Percentiles rank a stretch among this genome's conserved stretches.
phyloP scores from a whole-genome alignment of 2,797 vertebrate genomes.

The Poliocrania exsul region DNA sequence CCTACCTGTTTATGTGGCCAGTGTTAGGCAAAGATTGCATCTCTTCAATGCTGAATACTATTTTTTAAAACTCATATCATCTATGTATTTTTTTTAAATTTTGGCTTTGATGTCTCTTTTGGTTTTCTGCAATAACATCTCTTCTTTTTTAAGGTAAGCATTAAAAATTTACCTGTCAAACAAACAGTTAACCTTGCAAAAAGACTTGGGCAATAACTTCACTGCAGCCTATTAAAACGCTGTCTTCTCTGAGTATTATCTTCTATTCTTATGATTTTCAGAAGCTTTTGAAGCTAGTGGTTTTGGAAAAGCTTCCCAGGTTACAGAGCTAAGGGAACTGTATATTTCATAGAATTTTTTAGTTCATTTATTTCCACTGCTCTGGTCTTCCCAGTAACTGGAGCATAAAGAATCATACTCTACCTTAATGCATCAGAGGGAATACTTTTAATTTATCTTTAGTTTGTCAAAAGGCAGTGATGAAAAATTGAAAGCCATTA shows the following conservation, averaged over 20 bases:
- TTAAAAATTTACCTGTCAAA: neutral
- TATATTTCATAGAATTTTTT: conserved; percentile 68
- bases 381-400: conserved; percentile 68
- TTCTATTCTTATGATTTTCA: neutral
- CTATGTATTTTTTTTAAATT: neutral
- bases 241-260: neutral
- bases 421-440: conserved; percentile 66
- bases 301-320: conserved; percentile 2
- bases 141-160: neutral
- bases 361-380: conserved; percentile 62
- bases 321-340: conserved; percentile 7
- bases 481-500: conserved; percentile 20
- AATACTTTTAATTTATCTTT: conserved; percentile 71
- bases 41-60: neutral
- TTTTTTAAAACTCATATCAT: neutral
- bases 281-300: conserved; percentile 12
- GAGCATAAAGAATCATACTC: conserved; percentile 68
- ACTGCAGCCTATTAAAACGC: neutral
- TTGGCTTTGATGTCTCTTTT: neutral
- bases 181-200: neutral
- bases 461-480: neutral
- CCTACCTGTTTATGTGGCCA: rapidly evolving
- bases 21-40: neutral
- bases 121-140: neutral
- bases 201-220: neutral